Percentiles rank a stretch among this genome's conserved stretches.
Conservation (phyloP, 2,888 invertebrate genomes). For the Drosophila subquinaria region DNA sequence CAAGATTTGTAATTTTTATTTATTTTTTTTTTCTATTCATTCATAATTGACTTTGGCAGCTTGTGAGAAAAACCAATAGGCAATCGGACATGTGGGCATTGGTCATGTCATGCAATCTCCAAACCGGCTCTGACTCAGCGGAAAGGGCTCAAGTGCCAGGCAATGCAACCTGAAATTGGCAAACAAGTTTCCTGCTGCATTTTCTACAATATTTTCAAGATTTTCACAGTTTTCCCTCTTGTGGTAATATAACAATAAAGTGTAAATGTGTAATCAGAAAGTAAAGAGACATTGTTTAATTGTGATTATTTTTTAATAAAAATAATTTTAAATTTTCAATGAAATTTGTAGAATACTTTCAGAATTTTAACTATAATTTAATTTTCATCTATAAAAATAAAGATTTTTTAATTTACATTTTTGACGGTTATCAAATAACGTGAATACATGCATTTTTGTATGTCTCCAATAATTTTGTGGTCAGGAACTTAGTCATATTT, state of each 20-base stretch:
- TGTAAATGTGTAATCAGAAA: background rate
- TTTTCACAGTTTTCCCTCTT: slow-evolving; percentile 4
- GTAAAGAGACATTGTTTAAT: background rate
- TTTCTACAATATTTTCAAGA: slow-evolving; percentile 23
- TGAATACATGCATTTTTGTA: background rate
- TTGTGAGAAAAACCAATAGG: slow-evolving; percentile 58
- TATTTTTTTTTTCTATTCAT: slow-evolving; percentile 5
- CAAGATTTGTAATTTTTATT: slow-evolving; percentile 15
- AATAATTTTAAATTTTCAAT: no score
- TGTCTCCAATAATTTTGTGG: background rate
- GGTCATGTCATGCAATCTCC: slow-evolving; percentile 49
- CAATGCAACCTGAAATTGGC: slow-evolving; percentile 4
- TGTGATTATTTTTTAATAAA: no score
- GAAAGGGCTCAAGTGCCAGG: slow-evolving; percentile 34
- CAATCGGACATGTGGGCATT: slow-evolving; percentile 39
- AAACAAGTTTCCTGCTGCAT: slow-evolving; percentile 25
- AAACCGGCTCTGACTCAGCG: slow-evolving; percentile 48
- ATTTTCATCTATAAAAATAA: no score
- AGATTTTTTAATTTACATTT: no score
- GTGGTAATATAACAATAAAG: background rate
- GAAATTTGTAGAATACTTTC: no score
- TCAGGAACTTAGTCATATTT: background rate
- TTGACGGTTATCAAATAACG: no score
- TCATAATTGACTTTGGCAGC: slow-evolving; percentile 54
- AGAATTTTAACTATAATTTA: no score